phyloP scores from a whole-genome alignment of 2,888 invertebrate genomes.

The Mimas tiliae region DNA sequence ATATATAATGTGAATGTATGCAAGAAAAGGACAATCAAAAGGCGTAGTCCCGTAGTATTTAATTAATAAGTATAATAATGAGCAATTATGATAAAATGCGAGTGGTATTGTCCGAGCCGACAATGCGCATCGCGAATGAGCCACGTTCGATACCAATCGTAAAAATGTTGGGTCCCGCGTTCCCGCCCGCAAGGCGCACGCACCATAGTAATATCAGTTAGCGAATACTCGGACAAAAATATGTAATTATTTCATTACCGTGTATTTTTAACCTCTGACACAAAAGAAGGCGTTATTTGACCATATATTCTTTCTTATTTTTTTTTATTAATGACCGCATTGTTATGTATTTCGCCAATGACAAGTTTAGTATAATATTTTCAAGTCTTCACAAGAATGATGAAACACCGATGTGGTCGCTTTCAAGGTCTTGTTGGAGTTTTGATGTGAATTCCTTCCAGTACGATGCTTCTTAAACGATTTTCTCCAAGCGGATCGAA shows the following conservation, averaged over 20 bases:
- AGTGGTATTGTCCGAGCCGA: conserved; percentile 57
- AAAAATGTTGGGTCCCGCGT: conserved; percentile 51
- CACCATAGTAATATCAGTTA: conserved; percentile 7
- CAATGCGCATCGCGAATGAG: conserved; percentile 41
- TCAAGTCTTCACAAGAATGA: too few relatives aligned
- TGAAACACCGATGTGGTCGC: too few relatives aligned
- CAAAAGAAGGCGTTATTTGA: too few relatives aligned
- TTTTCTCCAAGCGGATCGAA: too few relatives aligned
- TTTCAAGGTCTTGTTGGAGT: too few relatives aligned
- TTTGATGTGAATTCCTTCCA: too few relatives aligned
- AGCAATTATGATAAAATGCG: conserved; percentile 67
- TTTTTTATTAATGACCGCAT: too few relatives aligned
- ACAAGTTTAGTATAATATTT: too few relatives aligned
- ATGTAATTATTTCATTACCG: neutral
- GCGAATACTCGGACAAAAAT: neutral
- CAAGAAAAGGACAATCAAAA: conserved; percentile 20
- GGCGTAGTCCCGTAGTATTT: conserved; percentile 48
- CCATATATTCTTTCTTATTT: too few relatives aligned
- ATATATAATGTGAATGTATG: neutral
- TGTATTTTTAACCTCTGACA: too few relatives aligned
- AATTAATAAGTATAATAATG: conserved; percentile 65
- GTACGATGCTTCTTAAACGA: too few relatives aligned
- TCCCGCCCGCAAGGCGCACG: conserved; percentile 47
- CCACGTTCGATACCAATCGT: conserved; percentile 72
- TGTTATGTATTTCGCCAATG: too few relatives aligned